Base-by-base conservation (phyloP, 1,140 invertebrate species). In the Dreissena polymorpha region DNA sequence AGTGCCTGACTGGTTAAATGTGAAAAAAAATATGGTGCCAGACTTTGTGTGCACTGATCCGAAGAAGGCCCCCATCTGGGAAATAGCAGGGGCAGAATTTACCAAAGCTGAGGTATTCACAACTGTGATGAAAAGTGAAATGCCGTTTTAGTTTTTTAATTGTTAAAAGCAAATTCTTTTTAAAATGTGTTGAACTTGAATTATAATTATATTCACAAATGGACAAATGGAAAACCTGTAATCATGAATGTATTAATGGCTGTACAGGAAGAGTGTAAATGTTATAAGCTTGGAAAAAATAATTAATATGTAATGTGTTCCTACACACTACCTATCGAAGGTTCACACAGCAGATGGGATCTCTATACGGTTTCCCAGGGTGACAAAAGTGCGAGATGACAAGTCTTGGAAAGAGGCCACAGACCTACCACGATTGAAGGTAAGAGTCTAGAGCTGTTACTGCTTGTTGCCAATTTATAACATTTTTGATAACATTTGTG, bases 11-110 rank as follows among this genome's bases (percentile, higher is more conserved):
- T 98, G 97, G 97, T 91, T 98, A n/a, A 94, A 95, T 65, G 96
- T 96, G 64, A 97, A 95, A 49, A 97, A 96, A 90, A 94, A 95
- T 0, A 95, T 98, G 93, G 93, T 97, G 13, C 98, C 98, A 0
- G 97, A 98, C 94, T 98, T 98, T 93, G 94, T 98, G 7, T 96
- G 96, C 16, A 94, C 93, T 84, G 95, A 97, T 93, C 97, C 97
- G 0, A 96, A 96, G 91, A 93, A 95, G 72, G 95, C 97, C 91
- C 97, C 97, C 5, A 96, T 98, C 18, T 98, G 97, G 97, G 97
- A 98, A 94, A 97, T 99, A 51, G 96, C 96, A 2, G 97, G 97
- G 0, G 97, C 97, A 0, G 97, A 99, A 93, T 97, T 98, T 87
- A 97, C 96, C 12, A 95, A 97, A 91, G 94, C 96, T 82, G 96